A percentile compares a stretch with the other conserved stretches of the same genome.
These are phyloP conservation scores for Podocnemis expansa DNA, from an alignment of 2,113 vertebrate genomes.

Conservation along the genomic window DNA sequence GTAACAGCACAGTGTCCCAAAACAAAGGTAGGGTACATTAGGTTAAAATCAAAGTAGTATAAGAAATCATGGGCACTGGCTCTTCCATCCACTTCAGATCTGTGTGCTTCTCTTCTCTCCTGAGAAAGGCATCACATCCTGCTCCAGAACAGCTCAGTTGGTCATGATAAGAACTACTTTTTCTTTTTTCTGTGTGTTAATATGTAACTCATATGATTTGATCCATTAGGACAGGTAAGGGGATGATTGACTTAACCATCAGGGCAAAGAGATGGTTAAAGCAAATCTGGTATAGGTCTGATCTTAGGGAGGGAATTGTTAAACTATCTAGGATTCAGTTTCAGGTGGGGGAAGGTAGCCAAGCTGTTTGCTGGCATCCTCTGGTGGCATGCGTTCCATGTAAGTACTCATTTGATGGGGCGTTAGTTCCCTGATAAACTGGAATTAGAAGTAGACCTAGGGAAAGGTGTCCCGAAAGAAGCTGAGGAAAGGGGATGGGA, in stretches of 20 bases:
- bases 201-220: background rate
- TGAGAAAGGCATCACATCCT: background rate
- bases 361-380: too few species aligned
- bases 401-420: too few species aligned
- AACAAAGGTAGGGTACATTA: background rate
- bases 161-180: background rate
- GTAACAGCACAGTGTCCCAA: background rate
- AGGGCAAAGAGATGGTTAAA: background rate
- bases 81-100: background rate
- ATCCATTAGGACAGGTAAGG: background rate
- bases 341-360: too few species aligned
- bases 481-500: too few species aligned
- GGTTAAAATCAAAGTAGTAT: background rate
- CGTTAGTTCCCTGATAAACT: too few species aligned
- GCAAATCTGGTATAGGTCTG: too few species aligned
- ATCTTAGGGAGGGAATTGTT: too few species aligned
- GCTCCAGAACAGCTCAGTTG: background rate
- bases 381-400: too few species aligned
- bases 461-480: too few species aligned
- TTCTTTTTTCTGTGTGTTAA: background rate
- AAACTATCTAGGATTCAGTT: too few species aligned
- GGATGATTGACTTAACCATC: background rate
- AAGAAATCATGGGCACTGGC: background rate
- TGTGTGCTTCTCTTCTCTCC: background rate
- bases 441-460: too few species aligned